These are phyloP conservation scores for Bombycilla garrulus DNA, from an alignment of 2,113 vertebrate genomes.

Conservation along the genomic window DNA sequence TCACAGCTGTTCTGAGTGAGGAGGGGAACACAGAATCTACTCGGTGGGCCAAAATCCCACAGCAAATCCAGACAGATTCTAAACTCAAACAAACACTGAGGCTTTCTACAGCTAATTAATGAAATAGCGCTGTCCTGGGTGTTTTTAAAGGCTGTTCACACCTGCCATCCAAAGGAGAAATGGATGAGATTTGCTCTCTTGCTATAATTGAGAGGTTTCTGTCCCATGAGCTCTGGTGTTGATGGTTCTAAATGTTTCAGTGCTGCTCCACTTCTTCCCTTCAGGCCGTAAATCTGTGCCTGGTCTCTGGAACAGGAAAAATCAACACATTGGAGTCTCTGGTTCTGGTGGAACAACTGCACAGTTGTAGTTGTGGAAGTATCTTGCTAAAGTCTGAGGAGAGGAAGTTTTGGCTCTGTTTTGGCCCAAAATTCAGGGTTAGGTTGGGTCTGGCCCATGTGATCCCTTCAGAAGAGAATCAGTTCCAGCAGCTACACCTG, in stretches of 20 bases:
- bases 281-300: background rate
- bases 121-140: background rate
- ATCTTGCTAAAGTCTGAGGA: background rate
- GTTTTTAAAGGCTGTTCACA: background rate
- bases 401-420: background rate
- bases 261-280: background rate
- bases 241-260: background rate
- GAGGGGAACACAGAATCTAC: background rate
- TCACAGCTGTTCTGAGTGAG: background rate
- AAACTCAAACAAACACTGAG: background rate
- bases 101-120: background rate
- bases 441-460: background rate
- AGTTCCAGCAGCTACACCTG: background rate
- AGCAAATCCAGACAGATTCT: background rate
- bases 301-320: background rate
- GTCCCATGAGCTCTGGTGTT: accelerated
- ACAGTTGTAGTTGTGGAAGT: background rate
- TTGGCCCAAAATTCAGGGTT: background rate
- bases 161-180: background rate
- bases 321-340: background rate
- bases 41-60: background rate
- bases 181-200: background rate
- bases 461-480: background rate
- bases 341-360: background rate
- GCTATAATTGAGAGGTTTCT: background rate